A percentile compares a stretch with the other conserved stretches of the same genome.
Conservation (phyloP, 1,140 invertebrate species). For the Eumaeus atala region DNA sequence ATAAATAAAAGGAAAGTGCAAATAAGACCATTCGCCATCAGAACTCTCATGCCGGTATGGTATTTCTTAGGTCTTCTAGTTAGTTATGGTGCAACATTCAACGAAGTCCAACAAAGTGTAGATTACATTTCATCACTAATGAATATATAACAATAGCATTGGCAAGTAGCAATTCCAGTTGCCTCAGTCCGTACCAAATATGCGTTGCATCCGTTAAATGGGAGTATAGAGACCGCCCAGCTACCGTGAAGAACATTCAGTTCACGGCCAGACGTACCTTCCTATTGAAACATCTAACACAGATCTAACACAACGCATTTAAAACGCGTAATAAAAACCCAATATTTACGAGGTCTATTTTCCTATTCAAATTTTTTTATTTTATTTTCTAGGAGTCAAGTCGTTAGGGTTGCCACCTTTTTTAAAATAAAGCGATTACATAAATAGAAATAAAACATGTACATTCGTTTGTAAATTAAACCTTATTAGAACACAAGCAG, state of each 20-base stretch:
- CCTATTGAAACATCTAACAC: not conserved
- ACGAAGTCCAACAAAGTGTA: not conserved
- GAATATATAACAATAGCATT: slow-evolving; percentile 60
- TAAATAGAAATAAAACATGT: no score
- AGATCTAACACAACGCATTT: slow-evolving; percentile 2
- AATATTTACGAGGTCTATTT: not conserved
- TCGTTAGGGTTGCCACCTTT: not conserved
- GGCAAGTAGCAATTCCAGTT: slow-evolving; percentile 36
- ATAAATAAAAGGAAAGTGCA: no score
- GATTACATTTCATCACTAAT: slow-evolving; percentile 37
- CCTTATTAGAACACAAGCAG: no score
- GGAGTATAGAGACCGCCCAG: slow-evolving; percentile 24
- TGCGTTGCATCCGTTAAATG: slow-evolving; percentile 19
- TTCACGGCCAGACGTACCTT: slow-evolving; percentile 49
- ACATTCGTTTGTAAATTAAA: no score
- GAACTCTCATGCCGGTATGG: no score
- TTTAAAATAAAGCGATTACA: no score
- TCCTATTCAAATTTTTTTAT: no score
- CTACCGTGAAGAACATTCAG: slow-evolving; percentile 53
- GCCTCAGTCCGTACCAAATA: slow-evolving; percentile 40
- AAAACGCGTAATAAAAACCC: no score
- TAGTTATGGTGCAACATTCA: no score
- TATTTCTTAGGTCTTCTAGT: no score
- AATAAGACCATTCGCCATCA: no score
- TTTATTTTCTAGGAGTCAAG: no score